A percentile compares a stretch with the other conserved stretches of the same genome.
Conservation (phyloP, 2,113 vertebrate genomes). For the Actenoides hombroni region DNA sequence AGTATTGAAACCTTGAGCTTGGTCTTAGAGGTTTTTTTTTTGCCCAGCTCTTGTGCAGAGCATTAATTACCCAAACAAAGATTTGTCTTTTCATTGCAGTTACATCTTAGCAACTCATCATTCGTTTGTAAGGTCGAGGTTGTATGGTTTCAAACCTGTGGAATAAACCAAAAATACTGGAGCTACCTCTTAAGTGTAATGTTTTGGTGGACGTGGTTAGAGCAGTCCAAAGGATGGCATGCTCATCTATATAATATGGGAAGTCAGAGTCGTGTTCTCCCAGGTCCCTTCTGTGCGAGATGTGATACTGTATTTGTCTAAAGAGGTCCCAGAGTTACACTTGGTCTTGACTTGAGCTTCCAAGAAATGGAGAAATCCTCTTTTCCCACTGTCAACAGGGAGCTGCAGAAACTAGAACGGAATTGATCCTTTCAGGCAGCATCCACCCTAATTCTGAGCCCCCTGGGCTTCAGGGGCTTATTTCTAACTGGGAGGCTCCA, state of each 20-base stretch:
- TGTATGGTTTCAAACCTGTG: neutral
- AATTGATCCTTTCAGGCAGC: neutral
- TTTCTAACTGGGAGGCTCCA: neutral
- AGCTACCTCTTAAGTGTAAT: neutral
- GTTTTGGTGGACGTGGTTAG: neutral
- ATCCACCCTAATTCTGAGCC: neutral
- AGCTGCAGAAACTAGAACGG: neutral
- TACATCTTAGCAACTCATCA: neutral
- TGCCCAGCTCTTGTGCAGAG: neutral
- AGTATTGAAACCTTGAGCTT: neutral
- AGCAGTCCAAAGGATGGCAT: neutral
- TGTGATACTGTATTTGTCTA: neutral
- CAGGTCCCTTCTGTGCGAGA: neutral
- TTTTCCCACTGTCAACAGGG: neutral
- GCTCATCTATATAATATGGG: rapidly evolving
- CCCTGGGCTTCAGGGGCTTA: neutral
- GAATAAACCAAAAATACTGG: neutral
- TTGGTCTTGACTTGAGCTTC: neutral
- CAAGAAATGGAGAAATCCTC: neutral
- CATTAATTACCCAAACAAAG: neutral
- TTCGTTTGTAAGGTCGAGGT: neutral
- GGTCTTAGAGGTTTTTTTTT: neutral
- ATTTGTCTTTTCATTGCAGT: neutral
- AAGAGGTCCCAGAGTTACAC: neutral
- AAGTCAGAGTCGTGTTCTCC: neutral